Percentiles rank a stretch among this genome's conserved stretches.
phyloP scores from a whole-genome alignment of 2,113 vertebrate species.

The Hippocampus mohnikei region DNA sequence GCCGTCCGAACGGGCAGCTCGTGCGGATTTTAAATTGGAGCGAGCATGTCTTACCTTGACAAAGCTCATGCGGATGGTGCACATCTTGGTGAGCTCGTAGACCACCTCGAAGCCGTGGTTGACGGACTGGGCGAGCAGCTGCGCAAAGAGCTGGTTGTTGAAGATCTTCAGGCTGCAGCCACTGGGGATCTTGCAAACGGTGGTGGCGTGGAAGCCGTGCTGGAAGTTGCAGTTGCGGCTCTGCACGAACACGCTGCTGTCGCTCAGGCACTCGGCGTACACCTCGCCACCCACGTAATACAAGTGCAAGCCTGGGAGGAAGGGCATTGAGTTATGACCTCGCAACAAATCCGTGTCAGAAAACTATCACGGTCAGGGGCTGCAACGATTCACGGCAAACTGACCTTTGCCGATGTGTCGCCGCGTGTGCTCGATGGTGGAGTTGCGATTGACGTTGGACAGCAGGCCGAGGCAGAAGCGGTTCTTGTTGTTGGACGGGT shows the following conservation, averaged over 20 bases:
- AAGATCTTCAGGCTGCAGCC: constrained; percentile 99
- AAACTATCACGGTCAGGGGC: too few species aligned
- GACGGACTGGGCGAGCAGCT: constrained; percentile 93
- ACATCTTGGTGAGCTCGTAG: constrained; percentile 98
- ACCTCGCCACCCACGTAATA: constrained; percentile 96
- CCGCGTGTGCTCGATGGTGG: constrained; percentile 95
- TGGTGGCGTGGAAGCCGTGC: constrained; percentile 94
- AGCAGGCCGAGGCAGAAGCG: constrained; percentile 96
- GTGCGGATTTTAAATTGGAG: background rate
- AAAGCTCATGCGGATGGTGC: constrained; percentile 96
- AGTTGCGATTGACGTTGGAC: constrained; percentile 97
- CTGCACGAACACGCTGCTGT: constrained; percentile 98
- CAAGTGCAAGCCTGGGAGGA: constrained; percentile 82
- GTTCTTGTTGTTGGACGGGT: constrained; percentile 95
- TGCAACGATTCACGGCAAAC: background rate
- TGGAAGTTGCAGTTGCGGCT: constrained; percentile 99
- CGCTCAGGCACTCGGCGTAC: constrained; percentile 93
- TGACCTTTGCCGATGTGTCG: constrained; percentile 95
- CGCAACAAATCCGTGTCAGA: too few species aligned
- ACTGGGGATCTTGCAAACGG: constrained; percentile 96
- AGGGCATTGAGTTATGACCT: too few species aligned
- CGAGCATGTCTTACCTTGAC: constrained; percentile 80
- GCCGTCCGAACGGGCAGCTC: too few species aligned
- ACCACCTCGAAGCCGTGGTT: constrained; percentile 97
- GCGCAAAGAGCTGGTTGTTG: constrained; percentile 97